phyloP scores from a whole-genome alignment of 1,140 invertebrate species.

The Lordiphosa collinella region DNA sequence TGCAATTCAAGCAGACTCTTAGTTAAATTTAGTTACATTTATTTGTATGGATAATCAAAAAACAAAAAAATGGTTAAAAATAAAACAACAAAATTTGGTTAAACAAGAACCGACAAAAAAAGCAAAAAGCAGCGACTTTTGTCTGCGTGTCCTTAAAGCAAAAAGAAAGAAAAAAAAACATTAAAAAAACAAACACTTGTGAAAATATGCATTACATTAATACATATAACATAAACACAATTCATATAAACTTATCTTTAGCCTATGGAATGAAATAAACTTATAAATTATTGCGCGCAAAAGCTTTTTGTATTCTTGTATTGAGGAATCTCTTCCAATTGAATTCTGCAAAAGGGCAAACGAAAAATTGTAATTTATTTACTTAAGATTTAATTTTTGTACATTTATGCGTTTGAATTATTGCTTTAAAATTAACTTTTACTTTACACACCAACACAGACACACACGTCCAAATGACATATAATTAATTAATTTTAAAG shows the following conservation, averaged over 20 bases:
- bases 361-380: slow-evolving; percentile 6
- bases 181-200: slow-evolving; percentile 51
- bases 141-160: slow-evolving; percentile 46
- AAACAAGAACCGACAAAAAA: too few relatives aligned
- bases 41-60: slow-evolving; percentile 62
- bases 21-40: slow-evolving; percentile 76
- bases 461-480: slow-evolving; percentile 45
- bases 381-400: slow-evolving; percentile 20
- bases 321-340: slow-evolving; percentile 30
- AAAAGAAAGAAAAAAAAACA: slow-evolving; percentile 15
- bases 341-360: too few relatives aligned
- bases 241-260: slow-evolving; percentile 45
- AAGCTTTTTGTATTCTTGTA: slow-evolving; percentile 10
- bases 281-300: slow-evolving; percentile 62
- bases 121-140: slow-evolving; percentile 19
- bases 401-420: slow-evolving; percentile 49
- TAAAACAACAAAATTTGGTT: too few relatives aligned
- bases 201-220: slow-evolving; percentile 70
- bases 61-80: slow-evolving; percentile 23
- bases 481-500: slow-evolving; percentile 69
- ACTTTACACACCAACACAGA: slow-evolving; percentile 31
- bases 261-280: slow-evolving; percentile 54
- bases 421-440: slow-evolving; percentile 63
- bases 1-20: slow-evolving; percentile 37
- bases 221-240: slow-evolving; percentile 50